phyloP scores from a whole-genome alignment of 2,797 vertebrate species.

The Acrocephalus scirpaceus region DNA sequence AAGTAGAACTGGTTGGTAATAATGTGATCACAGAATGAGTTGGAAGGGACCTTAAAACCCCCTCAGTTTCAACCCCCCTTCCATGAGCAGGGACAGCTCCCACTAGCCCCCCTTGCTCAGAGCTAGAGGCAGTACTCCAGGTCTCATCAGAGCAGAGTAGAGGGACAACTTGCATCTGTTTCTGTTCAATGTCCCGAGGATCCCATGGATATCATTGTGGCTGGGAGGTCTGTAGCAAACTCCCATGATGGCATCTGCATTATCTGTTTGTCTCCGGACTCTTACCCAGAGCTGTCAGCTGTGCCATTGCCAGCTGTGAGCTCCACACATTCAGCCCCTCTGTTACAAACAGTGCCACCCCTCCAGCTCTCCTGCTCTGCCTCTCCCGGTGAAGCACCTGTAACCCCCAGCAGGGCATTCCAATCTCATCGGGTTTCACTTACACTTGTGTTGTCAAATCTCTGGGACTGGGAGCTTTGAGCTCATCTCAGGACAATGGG shows the following conservation, averaged over 20 bases:
- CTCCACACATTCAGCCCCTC: background rate
- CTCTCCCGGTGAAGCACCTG: accelerated
- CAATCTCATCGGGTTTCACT: background rate
- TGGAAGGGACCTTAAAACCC: background rate
- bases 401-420: background rate
- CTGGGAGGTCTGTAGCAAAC: too few species aligned
- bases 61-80: background rate
- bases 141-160: background rate
- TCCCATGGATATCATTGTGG: accelerated
- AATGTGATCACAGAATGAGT: background rate
- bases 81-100: background rate
- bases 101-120: background rate
- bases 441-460: background rate
- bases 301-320: background rate
- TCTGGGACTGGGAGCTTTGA: background rate
- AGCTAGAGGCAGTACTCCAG: background rate
- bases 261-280: background rate
- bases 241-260: accelerated
- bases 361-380: background rate
- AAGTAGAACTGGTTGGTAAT: background rate
- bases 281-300: background rate
- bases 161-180: background rate
- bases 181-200: accelerated
- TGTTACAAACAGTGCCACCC: accelerated
- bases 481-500: background rate